These are phyloP conservation scores for Mormyrus hasselquistii DNA, from an alignment of 2,797 vertebrate species.

Conservation along the genomic window DNA sequence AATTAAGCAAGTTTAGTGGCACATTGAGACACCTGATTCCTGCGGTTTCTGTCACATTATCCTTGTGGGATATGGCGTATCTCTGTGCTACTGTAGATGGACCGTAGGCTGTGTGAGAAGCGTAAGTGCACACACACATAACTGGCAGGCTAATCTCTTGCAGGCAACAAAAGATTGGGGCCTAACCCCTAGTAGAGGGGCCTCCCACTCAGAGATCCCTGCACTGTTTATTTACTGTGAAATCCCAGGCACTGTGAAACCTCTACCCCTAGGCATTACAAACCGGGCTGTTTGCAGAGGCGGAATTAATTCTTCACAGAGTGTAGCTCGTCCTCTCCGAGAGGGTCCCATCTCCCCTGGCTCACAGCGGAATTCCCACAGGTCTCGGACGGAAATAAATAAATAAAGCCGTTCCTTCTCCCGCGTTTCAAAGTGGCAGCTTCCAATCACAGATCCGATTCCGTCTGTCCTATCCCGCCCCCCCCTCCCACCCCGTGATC, in stretches of 20 bases:
- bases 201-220: constrained; percentile 60
- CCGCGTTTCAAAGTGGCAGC: constrained; percentile 49
- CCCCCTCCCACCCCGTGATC: constrained; percentile 48
- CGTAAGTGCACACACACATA: constrained; percentile 45
- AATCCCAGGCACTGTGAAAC: constrained; percentile 68
- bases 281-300: constrained; percentile 66
- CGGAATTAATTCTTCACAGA: constrained; percentile 66
- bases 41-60: constrained; percentile 33
- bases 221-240: constrained; percentile 72
- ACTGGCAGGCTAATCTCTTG: constrained; percentile 53
- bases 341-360: constrained; percentile 40
- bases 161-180: constrained; percentile 65
- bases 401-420: constrained; percentile 57
- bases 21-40: constrained; percentile 29
- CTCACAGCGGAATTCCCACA: constrained; percentile 46
- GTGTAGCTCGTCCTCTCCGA: constrained; percentile 52
- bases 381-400: constrained; percentile 24
- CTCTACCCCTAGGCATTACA: constrained; percentile 59
- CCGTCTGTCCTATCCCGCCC: constrained; percentile 33
- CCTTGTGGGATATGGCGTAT: constrained; percentile 51
- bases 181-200: constrained; percentile 59
- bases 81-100: constrained; percentile 46
- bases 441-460: constrained; percentile 55
- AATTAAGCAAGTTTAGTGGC: constrained; percentile 43
- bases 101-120: constrained; percentile 41